These are phyloP conservation scores for Dicentrarchus labrax DNA, from an alignment of 2,113 vertebrate species.

Conservation along the genomic window DNA sequence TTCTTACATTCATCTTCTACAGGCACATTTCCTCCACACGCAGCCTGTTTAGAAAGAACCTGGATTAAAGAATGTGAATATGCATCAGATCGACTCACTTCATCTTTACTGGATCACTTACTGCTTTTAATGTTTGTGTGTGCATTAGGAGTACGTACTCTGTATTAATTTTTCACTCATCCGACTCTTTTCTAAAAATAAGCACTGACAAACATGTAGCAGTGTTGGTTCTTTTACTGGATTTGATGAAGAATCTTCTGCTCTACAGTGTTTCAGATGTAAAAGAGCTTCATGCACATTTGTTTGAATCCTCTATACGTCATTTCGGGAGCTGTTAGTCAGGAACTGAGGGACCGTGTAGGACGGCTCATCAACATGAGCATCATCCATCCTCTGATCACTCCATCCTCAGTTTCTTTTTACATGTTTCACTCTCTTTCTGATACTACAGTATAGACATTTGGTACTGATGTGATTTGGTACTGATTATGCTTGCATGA, in stretches of 20 bases:
- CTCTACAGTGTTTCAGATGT: conserved; percentile 14
- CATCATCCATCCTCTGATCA: conserved; percentile 1
- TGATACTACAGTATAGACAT: background rate
- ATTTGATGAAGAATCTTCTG: background rate
- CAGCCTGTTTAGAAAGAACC: conserved; percentile 29
- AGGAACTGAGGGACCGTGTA: background rate
- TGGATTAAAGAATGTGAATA: conserved; percentile 50
- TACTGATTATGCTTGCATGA: conserved; percentile 53
- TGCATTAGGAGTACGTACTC: background rate
- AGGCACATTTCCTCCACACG: conserved; percentile 19
- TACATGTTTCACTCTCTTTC: background rate
- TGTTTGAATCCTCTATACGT: conserved; percentile 5
- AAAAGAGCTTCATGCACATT: conserved; percentile 21
- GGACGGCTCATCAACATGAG: background rate
- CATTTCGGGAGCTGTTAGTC: background rate
- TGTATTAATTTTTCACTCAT: conserved; percentile 8
- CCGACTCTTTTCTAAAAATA: conserved; percentile 7
- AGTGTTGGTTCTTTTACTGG: background rate
- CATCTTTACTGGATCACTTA: conserved; percentile 33
- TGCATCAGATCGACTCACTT: conserved; percentile 42
- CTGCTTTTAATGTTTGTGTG: conserved; percentile 19
- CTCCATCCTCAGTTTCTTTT: background rate
- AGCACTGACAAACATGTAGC: background rate
- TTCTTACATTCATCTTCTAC: conserved; percentile 8
- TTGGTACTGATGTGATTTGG: conserved; percentile 21